A percentile compares a stretch with the other conserved stretches of the same genome.
These are phyloP conservation scores for Didymodactylos carnosus DNA, from an alignment of 2,888 invertebrate species.

Conservation along the genomic window DNA sequence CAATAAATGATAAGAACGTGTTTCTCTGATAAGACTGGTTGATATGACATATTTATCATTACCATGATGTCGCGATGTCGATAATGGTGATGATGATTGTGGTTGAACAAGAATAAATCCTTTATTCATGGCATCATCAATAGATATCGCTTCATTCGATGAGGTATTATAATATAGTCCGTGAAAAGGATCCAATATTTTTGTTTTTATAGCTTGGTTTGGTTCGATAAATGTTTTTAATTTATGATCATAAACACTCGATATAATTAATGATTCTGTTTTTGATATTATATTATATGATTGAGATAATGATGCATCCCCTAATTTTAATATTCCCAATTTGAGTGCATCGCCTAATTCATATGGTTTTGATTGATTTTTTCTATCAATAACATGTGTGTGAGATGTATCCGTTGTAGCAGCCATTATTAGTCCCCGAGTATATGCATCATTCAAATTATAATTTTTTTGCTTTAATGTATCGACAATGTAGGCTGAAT, in stretches of 20 bases:
- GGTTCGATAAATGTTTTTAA: neutral
- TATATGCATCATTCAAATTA: neutral
- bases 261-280: conserved; percentile 8
- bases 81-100: neutral
- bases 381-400: neutral
- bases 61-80: neutral
- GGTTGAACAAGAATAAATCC: conserved; percentile 1
- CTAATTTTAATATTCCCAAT: conserved; percentile 2
- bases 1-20: conserved; percentile 9
- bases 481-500: neutral
- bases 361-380: too few relatives aligned
- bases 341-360: conserved; percentile 1
- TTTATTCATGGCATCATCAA: conserved; percentile 9
- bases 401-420: too few relatives aligned
- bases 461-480: neutral
- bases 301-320: neutral
- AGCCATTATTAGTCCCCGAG: neutral
- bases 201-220: conserved; percentile 5
- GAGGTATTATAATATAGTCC: neutral
- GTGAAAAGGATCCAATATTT: conserved; percentile 9
- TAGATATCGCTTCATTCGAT: neutral
- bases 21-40: conserved; percentile 12
- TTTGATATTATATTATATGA: neutral
- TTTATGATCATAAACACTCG: conserved; percentile 1
- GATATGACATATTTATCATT: conserved; percentile 2